phyloP scores from a whole-genome alignment of 2,888 invertebrate genomes.

The Pyrochroa serraticornis region DNA sequence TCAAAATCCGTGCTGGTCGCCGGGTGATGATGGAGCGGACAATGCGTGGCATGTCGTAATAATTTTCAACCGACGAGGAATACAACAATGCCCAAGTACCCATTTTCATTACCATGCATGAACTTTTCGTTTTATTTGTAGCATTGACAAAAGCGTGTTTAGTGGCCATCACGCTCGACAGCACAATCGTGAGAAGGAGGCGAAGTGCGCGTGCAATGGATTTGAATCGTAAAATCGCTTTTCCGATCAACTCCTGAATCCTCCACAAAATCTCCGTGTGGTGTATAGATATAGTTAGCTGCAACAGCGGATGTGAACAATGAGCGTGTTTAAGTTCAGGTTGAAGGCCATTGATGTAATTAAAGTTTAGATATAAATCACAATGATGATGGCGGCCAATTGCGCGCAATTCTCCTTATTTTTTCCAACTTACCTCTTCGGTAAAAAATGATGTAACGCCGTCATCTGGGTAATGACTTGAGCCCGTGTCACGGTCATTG shows the following conservation, averaged over 20 bases:
- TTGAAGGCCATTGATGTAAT: constrained; percentile 46
- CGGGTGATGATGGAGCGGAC: not conserved
- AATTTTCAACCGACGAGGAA: constrained; percentile 11
- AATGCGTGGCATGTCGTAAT: constrained; percentile 17
- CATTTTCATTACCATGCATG: constrained; percentile 27
- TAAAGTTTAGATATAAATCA: constrained; percentile 44
- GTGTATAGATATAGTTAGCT: not conserved
- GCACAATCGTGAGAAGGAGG: constrained; percentile 47
- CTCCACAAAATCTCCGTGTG: not conserved
- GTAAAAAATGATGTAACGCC: constrained; percentile 38
- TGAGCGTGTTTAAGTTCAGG: constrained; percentile 45
- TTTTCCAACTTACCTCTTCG: constrained; percentile 1
- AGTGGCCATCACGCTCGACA: constrained; percentile 43
- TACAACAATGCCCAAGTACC: constrained; percentile 1
- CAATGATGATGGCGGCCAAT: constrained; percentile 25
- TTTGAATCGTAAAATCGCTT: constrained; percentile 11
- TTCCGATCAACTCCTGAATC: not conserved
- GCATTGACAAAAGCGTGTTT: constrained; percentile 37
- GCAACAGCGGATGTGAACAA: constrained; percentile 40
- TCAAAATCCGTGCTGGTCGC: no score
- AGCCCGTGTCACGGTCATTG: constrained; percentile 42
- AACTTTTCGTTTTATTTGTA: constrained; percentile 27
- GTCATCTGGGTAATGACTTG: constrained; percentile 47
- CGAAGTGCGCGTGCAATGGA: constrained; percentile 22
- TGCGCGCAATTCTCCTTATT: constrained; percentile 19